Evolutionary conservation across 2,888 invertebrate species (phyloP), one percentile per base, ranked within the genome.

Genomic region (Malthinus seriepunctatus): DNA sequence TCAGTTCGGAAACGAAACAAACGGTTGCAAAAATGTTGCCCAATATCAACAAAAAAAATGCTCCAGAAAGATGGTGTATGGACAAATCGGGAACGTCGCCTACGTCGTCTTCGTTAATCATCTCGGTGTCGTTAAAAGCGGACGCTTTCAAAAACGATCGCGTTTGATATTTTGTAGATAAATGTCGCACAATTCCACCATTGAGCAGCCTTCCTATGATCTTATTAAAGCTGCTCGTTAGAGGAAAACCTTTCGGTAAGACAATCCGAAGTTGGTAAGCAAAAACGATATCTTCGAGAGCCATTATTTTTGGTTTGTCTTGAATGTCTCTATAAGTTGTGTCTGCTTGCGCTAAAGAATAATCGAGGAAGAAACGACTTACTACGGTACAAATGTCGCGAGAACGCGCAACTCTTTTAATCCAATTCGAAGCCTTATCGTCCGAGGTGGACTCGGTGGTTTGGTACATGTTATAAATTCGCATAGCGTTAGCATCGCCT

Each of bases 261-360:
- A 86, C 77, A 71, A 84, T 82, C 68, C 86, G 83, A 52, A 85
- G 69, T 2, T 84, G 81, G 15, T 84, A 84, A 0, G 80, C 76
- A 64, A 86, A 84, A 8, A 82, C 78, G 51, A 81, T 79, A 0
- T 69, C 60, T 0, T 63, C 50, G 9, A 69, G 54, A 9, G 67
- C 50, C 51, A 56, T 64, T n/a, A 71, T 58, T 50, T 64, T 66
- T 1, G 61, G 56, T 14, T 56, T 35, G 8, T 63, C 63, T 12
- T 62, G 56, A 32, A 4, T n/a, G 11, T 58, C 62, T 0, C 39
- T 11, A 10, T 68, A 59, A 7, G 56, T 55, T 4, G 49, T 42
- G 52, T 67, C 60, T 3, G 61, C 44, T 9, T 56, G 49, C 7
- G 64, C 56, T 31, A 67, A 52, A 9, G 67, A 60, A 47, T 65